A percentile compares a stretch with the other conserved stretches of the same genome.
Conservation (phyloP, 2,113 vertebrate species). For the Anthoscopus minutus region DNA sequence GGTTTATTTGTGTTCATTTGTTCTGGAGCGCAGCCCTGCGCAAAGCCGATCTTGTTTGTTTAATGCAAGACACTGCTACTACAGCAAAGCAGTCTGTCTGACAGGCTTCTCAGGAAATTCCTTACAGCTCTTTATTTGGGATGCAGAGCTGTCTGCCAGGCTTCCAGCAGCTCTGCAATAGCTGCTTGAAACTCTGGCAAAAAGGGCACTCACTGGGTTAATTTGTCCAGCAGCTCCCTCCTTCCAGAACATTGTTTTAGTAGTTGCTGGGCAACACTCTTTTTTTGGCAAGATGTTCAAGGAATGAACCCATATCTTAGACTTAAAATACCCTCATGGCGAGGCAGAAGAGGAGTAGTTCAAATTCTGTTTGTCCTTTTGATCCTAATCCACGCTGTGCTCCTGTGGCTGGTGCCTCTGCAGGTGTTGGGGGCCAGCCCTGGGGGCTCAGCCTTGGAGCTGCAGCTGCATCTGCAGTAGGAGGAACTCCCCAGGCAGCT, state of each 20-base stretch:
- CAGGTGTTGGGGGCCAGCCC: not conserved
- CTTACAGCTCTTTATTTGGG: not conserved
- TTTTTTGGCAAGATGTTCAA: constrained; percentile 57
- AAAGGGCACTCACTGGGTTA: constrained; percentile 29
- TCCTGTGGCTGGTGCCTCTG: not conserved
- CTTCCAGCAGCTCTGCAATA: not conserved
- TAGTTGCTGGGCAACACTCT: constrained; percentile 61
- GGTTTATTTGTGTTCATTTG: not conserved
- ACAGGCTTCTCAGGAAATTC: not conserved
- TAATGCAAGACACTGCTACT: not conserved
- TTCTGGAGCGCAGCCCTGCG: rapidly evolving
- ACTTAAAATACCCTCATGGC: constrained; percentile 55
- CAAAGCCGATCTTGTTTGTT: not conserved
- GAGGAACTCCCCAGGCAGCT: not conserved
- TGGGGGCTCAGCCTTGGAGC: not conserved
- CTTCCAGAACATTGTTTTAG: constrained; percentile 51
- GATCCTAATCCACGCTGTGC: not conserved
- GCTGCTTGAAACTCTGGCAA: not conserved
- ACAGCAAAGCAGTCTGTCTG: not conserved
- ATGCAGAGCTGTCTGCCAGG: not conserved
- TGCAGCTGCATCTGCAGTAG: not conserved
- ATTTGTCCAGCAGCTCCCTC: constrained; percentile 37
- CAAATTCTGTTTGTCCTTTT: constrained; percentile 18
- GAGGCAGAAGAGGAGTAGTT: constrained; percentile 5
- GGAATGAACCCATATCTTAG: constrained; percentile 48